phyloP scores from a whole-genome alignment of 1,140 invertebrate species.

The Leptestheria dahalacensis region DNA sequence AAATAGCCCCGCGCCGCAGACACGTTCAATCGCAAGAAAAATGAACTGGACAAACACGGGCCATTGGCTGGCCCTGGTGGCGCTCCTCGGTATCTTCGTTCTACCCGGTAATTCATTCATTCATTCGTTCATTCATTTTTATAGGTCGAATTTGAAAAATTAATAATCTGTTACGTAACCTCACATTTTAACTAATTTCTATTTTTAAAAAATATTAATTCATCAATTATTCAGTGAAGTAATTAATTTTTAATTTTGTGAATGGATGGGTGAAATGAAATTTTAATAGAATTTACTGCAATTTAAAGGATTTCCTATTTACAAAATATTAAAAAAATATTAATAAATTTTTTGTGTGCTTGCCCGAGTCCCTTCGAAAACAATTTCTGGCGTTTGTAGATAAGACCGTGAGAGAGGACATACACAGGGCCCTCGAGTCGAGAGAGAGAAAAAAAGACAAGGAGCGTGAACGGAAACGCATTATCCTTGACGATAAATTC shows the following conservation, averaged over 20 bases:
- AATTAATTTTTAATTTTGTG: background rate
- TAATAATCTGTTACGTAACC: too few species aligned
- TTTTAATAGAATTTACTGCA: too few species aligned
- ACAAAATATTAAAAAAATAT: too few species aligned
- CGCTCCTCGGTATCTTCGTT: background rate
- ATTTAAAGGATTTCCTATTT: too few species aligned
- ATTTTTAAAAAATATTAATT: background rate
- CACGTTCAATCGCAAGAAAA: background rate
- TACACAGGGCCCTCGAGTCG: too few species aligned
- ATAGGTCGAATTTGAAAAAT: too few species aligned
- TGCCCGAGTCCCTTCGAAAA: too few species aligned
- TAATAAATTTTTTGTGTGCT: background rate
- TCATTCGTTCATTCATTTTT: too few species aligned
- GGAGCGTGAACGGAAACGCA: background rate
- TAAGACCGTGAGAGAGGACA: too few species aligned
- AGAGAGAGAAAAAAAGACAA: background rate
- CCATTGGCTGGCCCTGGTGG: background rate
- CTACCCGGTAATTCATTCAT: background rate
- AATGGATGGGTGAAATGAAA: too few species aligned
- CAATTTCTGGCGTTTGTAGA: too few species aligned
- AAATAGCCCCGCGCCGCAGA: background rate
- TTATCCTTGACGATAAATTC: background rate
- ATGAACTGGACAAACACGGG: background rate
- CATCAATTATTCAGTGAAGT: background rate
- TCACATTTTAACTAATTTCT: background rate